phyloP scores from a whole-genome alignment of 2,888 invertebrate species.

The Lithosia quadra region DNA sequence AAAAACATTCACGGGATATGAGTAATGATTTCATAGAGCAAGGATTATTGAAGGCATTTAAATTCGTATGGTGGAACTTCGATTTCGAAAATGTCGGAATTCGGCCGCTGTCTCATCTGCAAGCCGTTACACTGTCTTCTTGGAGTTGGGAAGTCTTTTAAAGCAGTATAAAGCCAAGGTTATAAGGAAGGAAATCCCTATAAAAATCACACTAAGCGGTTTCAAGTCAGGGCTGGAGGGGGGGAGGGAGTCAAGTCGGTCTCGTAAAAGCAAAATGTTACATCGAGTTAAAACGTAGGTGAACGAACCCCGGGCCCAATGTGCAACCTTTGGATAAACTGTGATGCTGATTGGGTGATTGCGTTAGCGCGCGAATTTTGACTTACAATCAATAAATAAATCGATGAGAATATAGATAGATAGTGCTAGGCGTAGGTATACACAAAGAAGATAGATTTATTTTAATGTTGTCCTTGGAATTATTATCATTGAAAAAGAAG shows the following conservation, averaged over 20 bases:
- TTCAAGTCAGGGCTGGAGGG: too few relatives aligned
- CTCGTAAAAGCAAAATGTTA: too few relatives aligned
- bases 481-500: too few relatives aligned
- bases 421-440: not conserved
- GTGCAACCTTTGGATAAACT: not conserved
- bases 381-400: not conserved
- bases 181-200: not conserved
- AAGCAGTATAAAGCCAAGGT: too few relatives aligned
- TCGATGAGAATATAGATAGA: not conserved
- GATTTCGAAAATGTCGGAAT: too few relatives aligned
- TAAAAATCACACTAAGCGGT: not conserved
- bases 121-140: too few relatives aligned
- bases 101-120: too few relatives aligned
- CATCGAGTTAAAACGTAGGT: not conserved
- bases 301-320: not conserved
- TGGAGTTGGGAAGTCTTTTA: too few relatives aligned
- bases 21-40: not conserved
- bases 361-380: not conserved
- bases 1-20: constrained; percentile 23
- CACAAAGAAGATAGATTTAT: not conserved
- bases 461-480: not conserved
- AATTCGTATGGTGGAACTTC: too few relatives aligned
- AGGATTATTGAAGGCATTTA: not conserved
- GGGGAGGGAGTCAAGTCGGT: too few relatives aligned
- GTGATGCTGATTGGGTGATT: not conserved